phyloP scores from a whole-genome alignment of 2,888 invertebrate genomes.

The Synanthedon myopaeformis region DNA sequence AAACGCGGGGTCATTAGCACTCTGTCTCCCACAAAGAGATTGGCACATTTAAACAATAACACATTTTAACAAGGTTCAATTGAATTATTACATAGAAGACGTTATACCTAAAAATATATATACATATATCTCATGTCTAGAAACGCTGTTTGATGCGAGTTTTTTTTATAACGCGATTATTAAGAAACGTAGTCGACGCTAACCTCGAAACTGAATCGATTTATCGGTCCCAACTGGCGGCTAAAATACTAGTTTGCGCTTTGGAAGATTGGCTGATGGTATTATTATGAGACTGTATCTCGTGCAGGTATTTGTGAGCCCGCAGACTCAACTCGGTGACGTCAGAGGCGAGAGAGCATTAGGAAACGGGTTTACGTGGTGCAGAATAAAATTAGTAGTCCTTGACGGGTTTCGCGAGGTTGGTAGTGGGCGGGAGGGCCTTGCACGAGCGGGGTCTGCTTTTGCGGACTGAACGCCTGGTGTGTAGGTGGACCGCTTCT shows the following conservation, averaged over 20 bases:
- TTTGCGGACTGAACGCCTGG: slow-evolving; percentile 16
- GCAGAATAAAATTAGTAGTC: slow-evolving; percentile 51
- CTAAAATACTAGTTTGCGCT: too few relatives aligned
- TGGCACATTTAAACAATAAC: slow-evolving; percentile 14
- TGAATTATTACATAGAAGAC: background rate
- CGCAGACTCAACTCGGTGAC: slow-evolving; percentile 12
- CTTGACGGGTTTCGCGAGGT: slow-evolving; percentile 48
- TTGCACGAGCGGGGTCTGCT: slow-evolving; percentile 5
- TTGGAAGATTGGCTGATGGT: too few relatives aligned
- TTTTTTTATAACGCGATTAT: too few relatives aligned
- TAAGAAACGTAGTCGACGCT: too few relatives aligned
- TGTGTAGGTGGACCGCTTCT: slow-evolving; percentile 28
- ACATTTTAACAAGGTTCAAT: slow-evolving; percentile 4
- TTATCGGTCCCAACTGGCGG: too few relatives aligned
- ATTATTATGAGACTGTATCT: too few relatives aligned
- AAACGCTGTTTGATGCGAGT: too few relatives aligned
- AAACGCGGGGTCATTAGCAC: slow-evolving; percentile 39
- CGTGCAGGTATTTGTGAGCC: background rate
- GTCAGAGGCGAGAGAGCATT: slow-evolving; percentile 25
- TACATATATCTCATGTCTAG: too few relatives aligned
- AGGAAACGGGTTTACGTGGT: slow-evolving; percentile 48
- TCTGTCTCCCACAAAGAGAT: slow-evolving; percentile 33
- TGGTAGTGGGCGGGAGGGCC: slow-evolving; percentile 41
- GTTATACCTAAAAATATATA: too few relatives aligned
- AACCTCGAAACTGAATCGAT: too few relatives aligned